Evolutionary conservation across 2,888 invertebrate genomes (phyloP).

Genomic region (Chrysomela aeneicollis): DNA sequence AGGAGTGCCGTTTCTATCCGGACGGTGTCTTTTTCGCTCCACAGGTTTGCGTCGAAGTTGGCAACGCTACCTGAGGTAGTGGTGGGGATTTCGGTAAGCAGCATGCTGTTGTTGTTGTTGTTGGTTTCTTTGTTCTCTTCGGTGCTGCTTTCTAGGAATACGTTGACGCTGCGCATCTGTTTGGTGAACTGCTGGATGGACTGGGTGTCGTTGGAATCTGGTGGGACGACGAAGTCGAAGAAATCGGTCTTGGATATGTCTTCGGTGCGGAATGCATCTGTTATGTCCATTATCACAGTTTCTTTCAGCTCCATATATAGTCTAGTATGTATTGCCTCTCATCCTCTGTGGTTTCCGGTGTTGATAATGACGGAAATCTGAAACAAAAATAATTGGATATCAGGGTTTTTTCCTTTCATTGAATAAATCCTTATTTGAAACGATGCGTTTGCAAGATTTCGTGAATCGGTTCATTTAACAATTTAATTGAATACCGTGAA

Average conservation of each 20-base stretch:
- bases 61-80: constrained; percentile 58
- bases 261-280: constrained; percentile 80
- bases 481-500: too few species aligned
- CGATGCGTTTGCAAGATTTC: too few species aligned
- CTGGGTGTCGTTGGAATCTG: constrained; percentile 75
- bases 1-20: constrained; percentile 77
- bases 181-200: constrained; percentile 69
- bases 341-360: constrained; percentile 18
- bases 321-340: constrained; percentile 14
- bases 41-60: constrained; percentile 65
- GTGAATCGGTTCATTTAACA: too few species aligned
- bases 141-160: constrained; percentile 68
- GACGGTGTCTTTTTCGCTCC: constrained; percentile 78
- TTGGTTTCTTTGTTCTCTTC: constrained; percentile 71
- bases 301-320: constrained; percentile 51
- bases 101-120: constrained; percentile 52
- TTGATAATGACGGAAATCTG: constrained; percentile 22
- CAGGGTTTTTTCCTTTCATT: background rate
- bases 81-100: constrained; percentile 57
- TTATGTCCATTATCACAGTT: constrained; percentile 80
- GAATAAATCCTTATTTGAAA: background rate
- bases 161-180: constrained; percentile 74
- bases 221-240: constrained; percentile 87
- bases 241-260: constrained; percentile 88
- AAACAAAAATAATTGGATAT: constrained; percentile 24